Conservation (phyloP, 2,888 invertebrate species). For the Acronicta aceris region DNA sequence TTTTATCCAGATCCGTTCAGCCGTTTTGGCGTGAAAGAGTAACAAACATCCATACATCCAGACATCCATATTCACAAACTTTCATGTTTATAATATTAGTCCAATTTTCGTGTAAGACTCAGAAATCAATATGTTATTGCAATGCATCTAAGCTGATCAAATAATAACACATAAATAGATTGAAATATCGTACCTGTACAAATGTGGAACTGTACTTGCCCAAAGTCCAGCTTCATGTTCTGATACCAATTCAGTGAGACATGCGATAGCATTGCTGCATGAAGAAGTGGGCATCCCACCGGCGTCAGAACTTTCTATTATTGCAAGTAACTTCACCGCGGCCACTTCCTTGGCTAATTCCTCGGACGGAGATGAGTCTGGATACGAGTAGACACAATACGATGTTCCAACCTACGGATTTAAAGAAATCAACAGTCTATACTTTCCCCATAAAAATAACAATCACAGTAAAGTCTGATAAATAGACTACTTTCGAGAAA, state of each 20-base stretch:
- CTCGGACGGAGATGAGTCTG: slow-evolving; percentile 79
- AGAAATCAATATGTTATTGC: too few relatives aligned
- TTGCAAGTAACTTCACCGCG: slow-evolving; percentile 74
- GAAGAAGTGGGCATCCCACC: slow-evolving; percentile 74
- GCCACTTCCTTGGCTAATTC: slow-evolving; percentile 82
- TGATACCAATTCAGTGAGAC: slow-evolving; percentile 78
- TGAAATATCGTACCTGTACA: slow-evolving; percentile 80
- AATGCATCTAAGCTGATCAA: too few relatives aligned
- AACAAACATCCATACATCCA: too few relatives aligned
- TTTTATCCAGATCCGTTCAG: too few relatives aligned
- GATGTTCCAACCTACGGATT: slow-evolving; percentile 73
- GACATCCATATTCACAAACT: too few relatives aligned
- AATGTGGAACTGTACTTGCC: slow-evolving; percentile 88
- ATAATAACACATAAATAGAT: too few relatives aligned
- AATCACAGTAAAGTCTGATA: too few relatives aligned
- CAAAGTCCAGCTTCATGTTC: slow-evolving; percentile 89
- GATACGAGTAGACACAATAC: slow-evolving; percentile 79
- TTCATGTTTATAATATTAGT: too few relatives aligned
- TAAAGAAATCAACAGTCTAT: not conserved
- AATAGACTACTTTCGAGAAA: too few relatives aligned
- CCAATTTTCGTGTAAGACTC: too few relatives aligned
- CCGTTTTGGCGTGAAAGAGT: too few relatives aligned
- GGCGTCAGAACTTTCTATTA: slow-evolving; percentile 77
- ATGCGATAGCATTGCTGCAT: slow-evolving; percentile 63
- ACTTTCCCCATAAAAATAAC: too few relatives aligned